Base-by-base conservation (phyloP, 2,888 invertebrate genomes). In the Pyralis farinalis region DNA sequence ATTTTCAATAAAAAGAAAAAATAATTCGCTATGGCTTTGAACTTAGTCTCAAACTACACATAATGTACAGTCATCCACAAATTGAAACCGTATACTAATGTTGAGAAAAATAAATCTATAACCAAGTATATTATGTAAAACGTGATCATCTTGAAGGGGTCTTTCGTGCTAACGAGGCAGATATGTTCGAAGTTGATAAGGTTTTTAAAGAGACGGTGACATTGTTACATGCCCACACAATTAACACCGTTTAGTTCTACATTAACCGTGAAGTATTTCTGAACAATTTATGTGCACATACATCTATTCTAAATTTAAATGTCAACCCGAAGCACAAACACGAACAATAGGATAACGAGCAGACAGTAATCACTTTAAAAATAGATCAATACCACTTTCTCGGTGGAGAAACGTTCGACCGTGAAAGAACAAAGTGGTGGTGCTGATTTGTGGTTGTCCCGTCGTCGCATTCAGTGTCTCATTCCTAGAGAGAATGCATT, bases 381-480 rank as follows among this genome's bases (percentile, higher is more conserved):
- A 73, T 73, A 74, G 74, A 71, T 68, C 66, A 66, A 66, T 69
- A 70, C 55, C 62, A 64, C 65, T 71, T 73, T 68, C 73, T 67
- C 61, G 56, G 60, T 55, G 62, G 61, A 67, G 71, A 70, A 67
- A 59, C 62, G 68, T 49, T 63, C 66, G 75, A 63, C 76, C 72
- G 67, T 77, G 77, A 77, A 77, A 76, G 75, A 78, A 75, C 77
- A 83, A 85, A 86, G 80, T 79, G 75, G 68, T 64, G n/a, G n/a
- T 65, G 63, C 78, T 85, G 87, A 86, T 86, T 86, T 85, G 85
- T 85, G 75, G 72, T 68, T 61, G 69, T 33, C 61, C 50, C 57
- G 48, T 60, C 59, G 69, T 64, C 66, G 70, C 67, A 68, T 71
- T 70, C 70, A 70, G 62, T 64, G 66, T 70, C 72, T 71, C 74